phyloP scores from a whole-genome alignment of 2,888 invertebrate genomes.

The Clitarchus hookeri region DNA sequence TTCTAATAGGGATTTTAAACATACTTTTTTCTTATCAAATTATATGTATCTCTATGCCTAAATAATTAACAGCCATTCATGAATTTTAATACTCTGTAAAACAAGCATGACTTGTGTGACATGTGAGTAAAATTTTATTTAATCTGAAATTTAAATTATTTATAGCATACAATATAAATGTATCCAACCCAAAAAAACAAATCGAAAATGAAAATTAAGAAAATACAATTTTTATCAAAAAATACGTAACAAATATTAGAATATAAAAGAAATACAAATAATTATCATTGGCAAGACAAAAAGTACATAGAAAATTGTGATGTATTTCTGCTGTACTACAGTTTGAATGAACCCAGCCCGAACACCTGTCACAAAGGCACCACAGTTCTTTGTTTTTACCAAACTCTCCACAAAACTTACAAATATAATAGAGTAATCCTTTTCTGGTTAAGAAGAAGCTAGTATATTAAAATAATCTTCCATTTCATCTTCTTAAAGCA shows the following conservation, averaged over 20 bases:
- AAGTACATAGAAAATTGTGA: not conserved
- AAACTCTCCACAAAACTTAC: constrained; percentile 21
- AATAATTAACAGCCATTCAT: not conserved
- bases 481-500: not conserved
- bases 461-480: not conserved
- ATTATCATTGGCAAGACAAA: not conserved
- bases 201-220: not conserved
- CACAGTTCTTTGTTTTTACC: constrained; percentile 18
- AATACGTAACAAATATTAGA: not conserved
- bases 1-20: not conserved
- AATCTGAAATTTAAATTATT: not conserved
- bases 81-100: not conserved
- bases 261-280: not conserved
- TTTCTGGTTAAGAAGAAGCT: not conserved
- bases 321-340: constrained; percentile 17
- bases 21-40: not conserved
- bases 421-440: not conserved
- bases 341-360: not conserved
- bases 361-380: not conserved
- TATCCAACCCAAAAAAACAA: not conserved
- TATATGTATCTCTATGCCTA: not conserved
- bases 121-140: no score
- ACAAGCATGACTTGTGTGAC: not conserved
- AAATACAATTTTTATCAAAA: not conserved
- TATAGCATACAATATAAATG: not conserved